Base-by-base conservation (phyloP, 2,888 invertebrate genomes). In the Pseudococcus jackbeardsleyi region DNA sequence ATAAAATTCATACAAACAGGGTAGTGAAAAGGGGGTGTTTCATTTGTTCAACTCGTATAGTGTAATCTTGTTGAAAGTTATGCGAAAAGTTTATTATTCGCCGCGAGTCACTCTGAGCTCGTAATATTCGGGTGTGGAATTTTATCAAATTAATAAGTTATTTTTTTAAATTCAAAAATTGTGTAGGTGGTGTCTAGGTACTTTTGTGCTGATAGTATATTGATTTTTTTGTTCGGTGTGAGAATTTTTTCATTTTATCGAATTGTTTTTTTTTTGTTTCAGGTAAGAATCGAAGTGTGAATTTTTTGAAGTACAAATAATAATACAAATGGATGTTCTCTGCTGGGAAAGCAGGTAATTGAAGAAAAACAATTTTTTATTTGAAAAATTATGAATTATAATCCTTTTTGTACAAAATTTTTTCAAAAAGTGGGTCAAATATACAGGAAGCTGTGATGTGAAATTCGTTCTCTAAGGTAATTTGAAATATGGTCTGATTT, bases 1-100 rank as follows among this genome's bases (percentile, higher is more conserved):
- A 72, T 72, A 33, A 72, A 33, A 72, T 6, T 9, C 26, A 17
- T 72, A 19, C 17, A 1, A 26, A 26, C 7, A 33, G 17, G 33
- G 72, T 8, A 0, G 72, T 5, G 68, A 33, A 17, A 8, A 17
- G 72, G 17, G 64, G 64, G 9, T 64, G 8, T 72, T 72, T 72
- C 33, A 72, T 72, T 72, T 72, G 72, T 72, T 33, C 17, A 15
- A 26, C 17, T 8, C 33, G 72, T 72, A 33, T 64, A 64, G 9
- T 11, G 17, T 17, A 72, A 72, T 72, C 33, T 72, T 33, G 72
- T 17, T 72, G 72, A 72, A 72, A 72, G 72, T 72, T 72, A 72
- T 72, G 72, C 17, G 72, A 72, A 72, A 72, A 72, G 72, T 72
- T 72, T 72, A 72, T 72, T 72, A 72, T 33, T 72, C 33, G 26